Evolutionary conservation across 2,113 vertebrate genomes (phyloP), one percentile per base, ranked within the genome.

Genomic region (Salvator merianae): DNA sequence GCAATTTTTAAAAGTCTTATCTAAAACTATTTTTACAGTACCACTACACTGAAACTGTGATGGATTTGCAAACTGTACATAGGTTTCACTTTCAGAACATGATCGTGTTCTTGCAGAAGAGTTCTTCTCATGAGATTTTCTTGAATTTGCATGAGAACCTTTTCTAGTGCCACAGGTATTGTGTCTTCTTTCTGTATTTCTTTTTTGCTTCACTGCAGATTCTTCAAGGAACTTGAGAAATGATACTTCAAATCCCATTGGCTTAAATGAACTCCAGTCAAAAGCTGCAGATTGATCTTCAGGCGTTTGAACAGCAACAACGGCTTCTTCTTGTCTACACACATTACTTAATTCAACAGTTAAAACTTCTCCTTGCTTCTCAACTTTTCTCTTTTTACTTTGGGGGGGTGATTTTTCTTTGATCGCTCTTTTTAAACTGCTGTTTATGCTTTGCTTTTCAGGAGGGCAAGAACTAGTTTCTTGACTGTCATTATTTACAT

Each of bases 221-320:
- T 99, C 97, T 88, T 99, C 97, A 24, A 99, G 94, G 86, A 99
- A 99, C 87, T 99, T 97, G 65, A 99, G 94, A 93, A 99, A 99
- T 0, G 98, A 99, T 66, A 97, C 97, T 94, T 99, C 98, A 90
- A 99, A 99, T 50, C 98, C 98, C 97, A 99, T 98, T 0, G 98
- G 98, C 84, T 98, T 99, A 88, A 99, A 99, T 0, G 98, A 97
- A 89, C 97, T 96, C 94, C 99, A 95, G 1, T 97, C 95, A 7
- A 97, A 96, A 66, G 93, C 92, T 0, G 95, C 95, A 63, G 98
- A 96, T 0, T 94, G 92, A 7, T 97, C 96, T 53, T 98, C 96
- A 0, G 93, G 94, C 0, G 94, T 90, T 1, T 95, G 87, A 50
- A 97, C 96, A 83, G 93, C 93, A 0, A 97, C 93, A 10, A 97